Conservation (phyloP, 1,140 invertebrate species). For the Metopolophium dirhodum region DNA sequence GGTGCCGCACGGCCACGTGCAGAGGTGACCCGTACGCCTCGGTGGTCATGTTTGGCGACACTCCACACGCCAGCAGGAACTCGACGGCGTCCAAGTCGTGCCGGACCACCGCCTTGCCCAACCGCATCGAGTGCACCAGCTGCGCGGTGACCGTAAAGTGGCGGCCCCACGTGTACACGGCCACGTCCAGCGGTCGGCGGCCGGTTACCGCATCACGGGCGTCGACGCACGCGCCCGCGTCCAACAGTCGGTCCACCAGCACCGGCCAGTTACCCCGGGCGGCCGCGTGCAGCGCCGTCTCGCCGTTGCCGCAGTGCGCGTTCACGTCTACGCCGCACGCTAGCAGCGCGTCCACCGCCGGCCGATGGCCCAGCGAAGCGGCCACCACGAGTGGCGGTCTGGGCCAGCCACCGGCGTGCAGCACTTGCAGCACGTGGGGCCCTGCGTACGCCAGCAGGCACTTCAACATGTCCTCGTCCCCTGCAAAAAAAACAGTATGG, state of each 20-base stretch:
- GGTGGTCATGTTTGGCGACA: conserved; percentile 43
- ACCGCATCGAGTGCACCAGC: not conserved
- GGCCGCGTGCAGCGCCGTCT: conserved; percentile 25
- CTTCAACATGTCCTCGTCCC: not conserved
- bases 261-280: not conserved
- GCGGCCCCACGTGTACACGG: conserved; percentile 5
- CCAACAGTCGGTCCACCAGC: not conserved
- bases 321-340: conserved; percentile 10
- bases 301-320: not conserved
- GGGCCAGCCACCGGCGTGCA: not conserved
- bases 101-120: conserved; percentile 33
- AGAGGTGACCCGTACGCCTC: conserved; percentile 27
- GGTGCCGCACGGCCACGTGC: conserved; percentile 22
- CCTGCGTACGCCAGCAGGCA: not conserved
- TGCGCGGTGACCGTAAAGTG: not conserved
- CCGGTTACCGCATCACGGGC: not conserved
- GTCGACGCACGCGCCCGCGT: conserved; percentile 21
- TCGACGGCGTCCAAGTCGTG: not conserved
- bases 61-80: conserved; percentile 34
- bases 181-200: not conserved
- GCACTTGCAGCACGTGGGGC: not conserved
- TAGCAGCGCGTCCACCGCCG: not conserved
- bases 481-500: not conserved
- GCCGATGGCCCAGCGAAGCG: not conserved
- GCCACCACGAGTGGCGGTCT: not conserved